Conservation (phyloP, 1,140 invertebrate species). For the Oreohelix idahoensis region DNA sequence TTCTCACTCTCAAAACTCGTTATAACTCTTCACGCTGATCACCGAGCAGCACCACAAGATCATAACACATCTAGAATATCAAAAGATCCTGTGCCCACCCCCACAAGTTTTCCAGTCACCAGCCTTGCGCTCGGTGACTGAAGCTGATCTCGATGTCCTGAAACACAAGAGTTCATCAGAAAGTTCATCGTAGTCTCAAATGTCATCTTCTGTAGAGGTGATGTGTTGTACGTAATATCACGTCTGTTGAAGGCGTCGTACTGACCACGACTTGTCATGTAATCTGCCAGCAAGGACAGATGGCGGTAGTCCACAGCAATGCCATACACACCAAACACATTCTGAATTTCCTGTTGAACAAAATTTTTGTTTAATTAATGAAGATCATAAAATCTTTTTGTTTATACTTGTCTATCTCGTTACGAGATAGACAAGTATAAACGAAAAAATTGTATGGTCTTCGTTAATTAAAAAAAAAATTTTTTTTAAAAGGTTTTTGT, state of each 20-base stretch:
- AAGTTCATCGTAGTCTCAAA: constrained; percentile 95
- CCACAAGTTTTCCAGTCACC: constrained; percentile 87
- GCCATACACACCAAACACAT: constrained; percentile 96
- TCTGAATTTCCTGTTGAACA: constrained; percentile 83
- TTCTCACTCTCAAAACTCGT: no score
- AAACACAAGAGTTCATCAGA: constrained; percentile 85
- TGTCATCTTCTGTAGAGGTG: constrained; percentile 97
- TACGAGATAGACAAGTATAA: no score
- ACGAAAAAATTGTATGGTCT: no score
- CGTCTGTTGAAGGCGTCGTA: constrained; percentile 91
- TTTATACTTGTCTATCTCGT: no score
- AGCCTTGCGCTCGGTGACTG: constrained; percentile 90
- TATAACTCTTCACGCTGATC: no score
- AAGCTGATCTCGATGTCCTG: constrained; percentile 82
- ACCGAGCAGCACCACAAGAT: background rate
- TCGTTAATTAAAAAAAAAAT: no score
- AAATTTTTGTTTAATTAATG: no score
- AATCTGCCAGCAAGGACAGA: constrained; percentile 93
- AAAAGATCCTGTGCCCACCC: constrained; percentile 89
- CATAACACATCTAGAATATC: constrained; percentile 71
- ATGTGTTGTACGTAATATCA: constrained; percentile 89
- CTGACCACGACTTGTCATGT: constrained; percentile 95
- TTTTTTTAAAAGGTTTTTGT: no score
- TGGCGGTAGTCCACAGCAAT: constrained; percentile 95
- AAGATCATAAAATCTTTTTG: no score